Evolutionary conservation across 1,140 invertebrate species (phyloP).

Genomic region (Drosophila erecta): DNA sequence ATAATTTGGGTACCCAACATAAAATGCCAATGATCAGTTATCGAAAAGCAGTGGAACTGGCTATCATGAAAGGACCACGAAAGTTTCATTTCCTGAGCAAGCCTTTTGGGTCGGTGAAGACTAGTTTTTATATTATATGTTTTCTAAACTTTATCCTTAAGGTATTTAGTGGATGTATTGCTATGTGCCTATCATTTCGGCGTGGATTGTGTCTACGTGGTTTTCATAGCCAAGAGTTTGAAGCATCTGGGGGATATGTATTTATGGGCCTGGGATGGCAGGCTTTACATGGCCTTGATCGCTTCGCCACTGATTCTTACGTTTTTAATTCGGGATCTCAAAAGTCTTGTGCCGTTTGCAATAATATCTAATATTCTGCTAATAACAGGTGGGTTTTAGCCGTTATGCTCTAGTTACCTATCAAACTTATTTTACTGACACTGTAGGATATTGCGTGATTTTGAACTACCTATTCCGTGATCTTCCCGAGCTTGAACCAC

Average conservation of each 20-base stretch:
- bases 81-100: conserved; percentile 27
- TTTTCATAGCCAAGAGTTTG: conserved; percentile 54
- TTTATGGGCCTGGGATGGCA: conserved; percentile 34
- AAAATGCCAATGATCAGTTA: conserved; percentile 26
- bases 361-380: conserved; percentile 39
- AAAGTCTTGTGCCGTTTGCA: conserved; percentile 45
- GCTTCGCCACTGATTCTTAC: conserved; percentile 40
- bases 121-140: not conserved
- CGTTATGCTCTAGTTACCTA: not conserved
- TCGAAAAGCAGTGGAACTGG: conserved; percentile 49
- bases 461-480: conserved; percentile 27
- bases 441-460: conserved; percentile 25
- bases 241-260: conserved; percentile 55
- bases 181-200: conserved; percentile 55
- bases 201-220: conserved; percentile 57
- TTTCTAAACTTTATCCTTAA: not conserved
- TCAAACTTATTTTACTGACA: too few species aligned
- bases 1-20: conserved; percentile 8
- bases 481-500: conserved; percentile 40
- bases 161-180: conserved; percentile 48
- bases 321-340: conserved; percentile 47
- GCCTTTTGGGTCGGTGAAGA: conserved; percentile 36
- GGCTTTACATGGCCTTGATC: conserved; percentile 58
- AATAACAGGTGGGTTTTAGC: conserved; percentile 14
- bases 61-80: conserved; percentile 36